Evolutionary conservation across 2,113 vertebrate genomes (phyloP).

Genomic region (Scomber japonicus): DNA sequence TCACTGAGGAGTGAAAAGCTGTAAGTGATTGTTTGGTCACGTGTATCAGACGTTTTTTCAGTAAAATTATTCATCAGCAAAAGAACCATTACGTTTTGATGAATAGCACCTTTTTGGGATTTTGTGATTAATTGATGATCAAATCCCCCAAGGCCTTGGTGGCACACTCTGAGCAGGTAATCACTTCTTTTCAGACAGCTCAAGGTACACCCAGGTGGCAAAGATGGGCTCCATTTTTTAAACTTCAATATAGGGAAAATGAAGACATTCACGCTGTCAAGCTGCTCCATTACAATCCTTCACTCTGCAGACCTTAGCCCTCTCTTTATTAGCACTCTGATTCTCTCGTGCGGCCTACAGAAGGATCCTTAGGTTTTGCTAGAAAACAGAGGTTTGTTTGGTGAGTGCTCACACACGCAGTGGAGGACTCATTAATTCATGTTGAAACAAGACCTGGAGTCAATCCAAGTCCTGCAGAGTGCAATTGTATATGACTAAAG

Average conservation of each 20-base stretch:
- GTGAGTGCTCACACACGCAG: constrained; percentile 14
- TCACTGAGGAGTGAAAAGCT: constrained; percentile 1
- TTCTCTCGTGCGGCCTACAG: constrained; percentile 22
- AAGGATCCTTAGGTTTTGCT: constrained; percentile 22
- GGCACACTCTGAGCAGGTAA: constrained; percentile 64
- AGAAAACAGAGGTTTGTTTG: constrained; percentile 38
- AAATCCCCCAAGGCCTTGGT: constrained; percentile 71
- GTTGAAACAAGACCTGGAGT: constrained; percentile 37
- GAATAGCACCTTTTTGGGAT: constrained; percentile 69
- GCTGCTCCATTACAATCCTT: constrained; percentile 61
- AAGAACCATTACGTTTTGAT: constrained; percentile 73
- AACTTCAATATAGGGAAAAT: constrained; percentile 71
- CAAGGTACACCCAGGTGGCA: constrained; percentile 74
- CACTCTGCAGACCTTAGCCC: constrained; percentile 63
- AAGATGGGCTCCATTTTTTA: constrained; percentile 75
- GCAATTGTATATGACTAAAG: constrained; percentile 9
- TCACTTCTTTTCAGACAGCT: constrained; percentile 78
- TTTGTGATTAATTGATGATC: constrained; percentile 79
- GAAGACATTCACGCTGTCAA: constrained; percentile 73
- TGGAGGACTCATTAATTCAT: constrained; percentile 49
- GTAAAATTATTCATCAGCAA: constrained; percentile 66
- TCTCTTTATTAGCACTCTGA: constrained; percentile 39
- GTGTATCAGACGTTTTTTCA: constrained; percentile 21
- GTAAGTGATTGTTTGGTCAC: constrained; percentile 1
- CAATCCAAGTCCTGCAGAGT: constrained; percentile 14